These are phyloP conservation scores for Protaetia brevitarsis DNA, from an alignment of 1,140 invertebrate genomes.

Conservation along the genomic window DNA sequence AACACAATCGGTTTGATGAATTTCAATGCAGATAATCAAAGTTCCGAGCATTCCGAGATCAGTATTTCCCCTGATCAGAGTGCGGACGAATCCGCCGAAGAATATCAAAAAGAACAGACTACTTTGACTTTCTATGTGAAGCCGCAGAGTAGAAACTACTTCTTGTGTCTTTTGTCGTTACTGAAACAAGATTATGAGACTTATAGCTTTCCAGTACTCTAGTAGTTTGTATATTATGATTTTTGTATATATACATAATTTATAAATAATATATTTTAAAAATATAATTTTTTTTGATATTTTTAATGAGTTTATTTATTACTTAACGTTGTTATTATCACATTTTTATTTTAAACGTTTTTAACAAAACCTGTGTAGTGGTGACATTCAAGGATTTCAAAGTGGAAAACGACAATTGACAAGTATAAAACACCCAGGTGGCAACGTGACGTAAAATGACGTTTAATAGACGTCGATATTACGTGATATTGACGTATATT, in stretches of 20 bases:
- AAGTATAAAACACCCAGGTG: too few relatives aligned
- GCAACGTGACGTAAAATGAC: too few relatives aligned
- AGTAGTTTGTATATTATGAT: constrained; percentile 23
- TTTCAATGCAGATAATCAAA: constrained; percentile 30
- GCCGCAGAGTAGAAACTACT: constrained; percentile 51
- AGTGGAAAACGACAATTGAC: too few relatives aligned
- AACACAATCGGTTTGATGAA: constrained; percentile 52
- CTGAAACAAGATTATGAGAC: constrained; percentile 50
- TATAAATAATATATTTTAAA: constrained; percentile 4
- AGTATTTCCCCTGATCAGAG: constrained; percentile 42
- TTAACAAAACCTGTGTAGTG: too few relatives aligned
- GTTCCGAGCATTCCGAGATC: constrained; percentile 40
- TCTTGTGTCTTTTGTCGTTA: constrained; percentile 52
- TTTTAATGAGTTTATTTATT: not conserved
- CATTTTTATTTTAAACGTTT: constrained; percentile 9
- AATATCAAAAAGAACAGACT: constrained; percentile 41
- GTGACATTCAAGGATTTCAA: too few relatives aligned
- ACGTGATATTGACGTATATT: too few relatives aligned
- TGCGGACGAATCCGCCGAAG: constrained; percentile 43
- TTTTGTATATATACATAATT: constrained; percentile 14
- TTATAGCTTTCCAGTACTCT: constrained; percentile 38
- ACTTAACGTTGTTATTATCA: not conserved
- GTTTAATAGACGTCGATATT: too few relatives aligned
- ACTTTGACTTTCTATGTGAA: constrained; percentile 52
- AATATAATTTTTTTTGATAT: not conserved